Conservation (phyloP, 2,797 vertebrate species). For the Crypturellus tataupa region DNA sequence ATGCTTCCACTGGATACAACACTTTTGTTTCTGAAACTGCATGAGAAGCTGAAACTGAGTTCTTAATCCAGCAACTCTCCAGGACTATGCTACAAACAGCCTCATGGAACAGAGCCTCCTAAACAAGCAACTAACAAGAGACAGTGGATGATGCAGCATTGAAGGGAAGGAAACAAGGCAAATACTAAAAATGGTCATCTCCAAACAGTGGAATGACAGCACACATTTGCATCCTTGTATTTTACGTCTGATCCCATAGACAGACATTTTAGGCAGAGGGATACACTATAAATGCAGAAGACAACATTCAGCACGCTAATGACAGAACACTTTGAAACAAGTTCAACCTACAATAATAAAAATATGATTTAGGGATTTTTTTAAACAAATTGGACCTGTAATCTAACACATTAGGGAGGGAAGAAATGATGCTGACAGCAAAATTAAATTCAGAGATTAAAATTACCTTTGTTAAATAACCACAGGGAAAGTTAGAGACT, state of each 20-base stretch:
- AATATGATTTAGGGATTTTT: constrained; percentile 29
- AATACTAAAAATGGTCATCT: neutral
- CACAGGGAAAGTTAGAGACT: constrained; percentile 92
- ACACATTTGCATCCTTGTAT: neutral
- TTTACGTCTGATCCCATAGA: too few relatives aligned
- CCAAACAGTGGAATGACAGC: neutral
- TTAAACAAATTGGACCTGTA: constrained; percentile 66
- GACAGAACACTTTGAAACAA: constrained; percentile 11
- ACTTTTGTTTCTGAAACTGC: neutral
- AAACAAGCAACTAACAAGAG: constrained; percentile 4
- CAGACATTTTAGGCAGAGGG: too few relatives aligned
- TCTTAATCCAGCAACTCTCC: neutral
- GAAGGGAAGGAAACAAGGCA: neutral
- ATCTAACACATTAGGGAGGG: constrained; percentile 11
- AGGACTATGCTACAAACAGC: neutral
- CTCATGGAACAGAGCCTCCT: neutral
- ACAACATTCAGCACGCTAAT: neutral
- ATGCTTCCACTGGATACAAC: neutral
- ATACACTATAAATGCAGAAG: neutral
- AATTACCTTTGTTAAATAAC: constrained; percentile 85
- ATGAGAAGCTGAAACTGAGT: neutral
- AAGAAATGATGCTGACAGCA: constrained; percentile 69
- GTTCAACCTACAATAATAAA: constrained; percentile 10
- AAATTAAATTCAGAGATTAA: constrained; percentile 79
- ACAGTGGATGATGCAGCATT: neutral